Percentiles rank a stretch among this genome's conserved stretches.
Evolutionary conservation across 2,797 vertebrate species (phyloP).

Genomic region (Liparis tanakae): DNA sequence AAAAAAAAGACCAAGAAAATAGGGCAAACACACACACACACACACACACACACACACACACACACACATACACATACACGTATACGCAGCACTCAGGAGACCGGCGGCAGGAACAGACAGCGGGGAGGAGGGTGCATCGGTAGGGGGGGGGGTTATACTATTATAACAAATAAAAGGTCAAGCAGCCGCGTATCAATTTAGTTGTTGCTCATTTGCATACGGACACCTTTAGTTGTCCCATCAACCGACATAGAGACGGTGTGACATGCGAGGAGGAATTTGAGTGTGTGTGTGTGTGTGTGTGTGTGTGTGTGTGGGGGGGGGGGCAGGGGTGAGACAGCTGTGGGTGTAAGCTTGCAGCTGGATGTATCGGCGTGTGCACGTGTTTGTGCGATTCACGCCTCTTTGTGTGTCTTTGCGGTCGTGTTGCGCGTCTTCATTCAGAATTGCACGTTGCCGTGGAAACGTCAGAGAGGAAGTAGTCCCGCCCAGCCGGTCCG

Average conservation of each 20-base stretch:
- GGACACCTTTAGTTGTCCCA: slow-evolving; percentile 51
- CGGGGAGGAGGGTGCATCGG: slow-evolving; percentile 1
- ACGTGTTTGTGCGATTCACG: not conserved
- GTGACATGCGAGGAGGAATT: not conserved
- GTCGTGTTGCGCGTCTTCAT: not conserved
- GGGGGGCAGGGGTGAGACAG: slow-evolving; percentile 38
- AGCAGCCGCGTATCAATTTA: slow-evolving; percentile 45
- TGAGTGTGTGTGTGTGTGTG: not conserved
- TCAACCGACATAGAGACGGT: slow-evolving; percentile 23
- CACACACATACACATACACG: slow-evolving; percentile 25
- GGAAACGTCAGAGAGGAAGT: slow-evolving; percentile 3
- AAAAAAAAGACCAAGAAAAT: slow-evolving; percentile 81
- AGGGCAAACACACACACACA: slow-evolving; percentile 70
- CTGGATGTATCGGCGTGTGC: slow-evolving; percentile 39
- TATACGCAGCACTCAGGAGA: slow-evolving; percentile 39
- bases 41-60: too few species aligned
- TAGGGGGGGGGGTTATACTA: not conserved
- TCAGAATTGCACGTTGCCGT: slow-evolving; percentile 6
- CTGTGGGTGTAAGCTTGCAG: slow-evolving; percentile 55
- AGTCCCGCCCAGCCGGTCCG: not conserved
- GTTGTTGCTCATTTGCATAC: slow-evolving; percentile 59
- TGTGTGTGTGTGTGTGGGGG: not conserved
- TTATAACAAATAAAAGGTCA: slow-evolving; percentile 64
- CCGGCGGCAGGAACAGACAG: slow-evolving; percentile 24
- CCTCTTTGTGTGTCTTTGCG: not conserved